Percentiles rank a stretch among this genome's conserved stretches.
phyloP scores from a whole-genome alignment of 2,797 vertebrate genomes.

The Mormyrops boulengeri region DNA sequence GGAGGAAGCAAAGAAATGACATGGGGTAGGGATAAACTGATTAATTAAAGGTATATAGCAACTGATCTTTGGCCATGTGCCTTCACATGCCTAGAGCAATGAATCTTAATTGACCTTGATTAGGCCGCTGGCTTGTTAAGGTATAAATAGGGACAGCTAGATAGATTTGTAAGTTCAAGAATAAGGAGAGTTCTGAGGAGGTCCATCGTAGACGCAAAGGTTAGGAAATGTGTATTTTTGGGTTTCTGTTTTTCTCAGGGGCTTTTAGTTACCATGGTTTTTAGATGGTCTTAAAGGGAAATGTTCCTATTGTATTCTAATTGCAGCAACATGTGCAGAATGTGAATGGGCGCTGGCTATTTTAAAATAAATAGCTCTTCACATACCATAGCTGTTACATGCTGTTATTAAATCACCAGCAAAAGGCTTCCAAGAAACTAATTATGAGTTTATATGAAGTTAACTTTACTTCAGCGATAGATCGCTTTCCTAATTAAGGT shows the following conservation, averaged over 20 bases:
- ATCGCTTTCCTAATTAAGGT: neutral
- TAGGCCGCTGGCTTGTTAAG: neutral
- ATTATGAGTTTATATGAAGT: slow-evolving; percentile 6
- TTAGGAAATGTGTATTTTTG: neutral
- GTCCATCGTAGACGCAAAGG: neutral
- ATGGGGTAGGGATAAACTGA: neutral
- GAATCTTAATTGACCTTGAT: neutral
- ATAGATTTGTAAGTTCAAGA: neutral
- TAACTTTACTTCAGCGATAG: slow-evolving; percentile 5
- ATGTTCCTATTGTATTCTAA: neutral
- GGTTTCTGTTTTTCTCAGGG: neutral
- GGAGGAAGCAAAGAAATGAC: neutral
- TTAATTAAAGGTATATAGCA: neutral
- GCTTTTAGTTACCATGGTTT: slow-evolving; percentile 1
- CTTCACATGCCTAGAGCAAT: slow-evolving; percentile 3
- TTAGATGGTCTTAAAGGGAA: slow-evolving; percentile 3
- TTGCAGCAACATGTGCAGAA: neutral
- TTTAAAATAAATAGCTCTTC: slow-evolving; percentile 2
- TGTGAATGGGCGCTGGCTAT: neutral
- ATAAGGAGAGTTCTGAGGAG: neutral
- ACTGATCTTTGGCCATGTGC: neutral
- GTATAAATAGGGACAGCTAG: neutral
- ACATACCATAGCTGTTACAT: slow-evolving; percentile 7
- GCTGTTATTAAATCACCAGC: neutral
- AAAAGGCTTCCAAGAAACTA: neutral